Conservation (phyloP, 2,113 vertebrate genomes). For the Engystomops pustulosus region DNA sequence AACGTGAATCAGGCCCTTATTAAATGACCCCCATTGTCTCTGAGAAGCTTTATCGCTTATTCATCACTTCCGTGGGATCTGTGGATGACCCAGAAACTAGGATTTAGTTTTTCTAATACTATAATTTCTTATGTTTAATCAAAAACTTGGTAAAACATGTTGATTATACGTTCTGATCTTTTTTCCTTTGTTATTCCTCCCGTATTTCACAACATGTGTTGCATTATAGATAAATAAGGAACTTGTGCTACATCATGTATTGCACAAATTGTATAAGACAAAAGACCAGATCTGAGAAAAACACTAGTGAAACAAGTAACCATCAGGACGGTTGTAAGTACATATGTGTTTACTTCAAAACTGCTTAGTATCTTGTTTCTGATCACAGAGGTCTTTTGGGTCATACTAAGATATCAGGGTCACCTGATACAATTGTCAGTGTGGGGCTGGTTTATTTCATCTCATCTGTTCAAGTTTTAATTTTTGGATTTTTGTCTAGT, state of each 20-base stretch:
- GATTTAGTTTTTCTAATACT: too few species aligned
- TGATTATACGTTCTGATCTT: background rate
- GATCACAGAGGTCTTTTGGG: background rate
- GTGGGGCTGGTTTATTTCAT: background rate
- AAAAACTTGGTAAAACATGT: too few species aligned
- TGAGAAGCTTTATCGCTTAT: too few species aligned
- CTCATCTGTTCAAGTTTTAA: background rate
- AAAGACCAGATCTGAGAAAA: background rate
- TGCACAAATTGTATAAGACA: background rate
- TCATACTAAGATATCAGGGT: background rate
- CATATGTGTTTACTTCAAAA: background rate
- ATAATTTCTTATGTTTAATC: too few species aligned
- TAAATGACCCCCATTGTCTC: too few species aligned
- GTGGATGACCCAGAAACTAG: too few species aligned
- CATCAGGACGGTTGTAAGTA: background rate
- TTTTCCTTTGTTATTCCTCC: background rate
- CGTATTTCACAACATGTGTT: constrained; percentile 6
- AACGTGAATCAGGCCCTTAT: too few species aligned
- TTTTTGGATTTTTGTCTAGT: background rate
- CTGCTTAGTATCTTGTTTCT: background rate
- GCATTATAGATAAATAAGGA: constrained; percentile 5
- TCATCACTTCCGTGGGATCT: too few species aligned
- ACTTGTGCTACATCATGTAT: background rate
- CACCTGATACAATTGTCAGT: background rate
- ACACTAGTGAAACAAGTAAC: background rate